phyloP scores from a whole-genome alignment of 2,113 vertebrate species.

The Gobiocypris rarus region DNA sequence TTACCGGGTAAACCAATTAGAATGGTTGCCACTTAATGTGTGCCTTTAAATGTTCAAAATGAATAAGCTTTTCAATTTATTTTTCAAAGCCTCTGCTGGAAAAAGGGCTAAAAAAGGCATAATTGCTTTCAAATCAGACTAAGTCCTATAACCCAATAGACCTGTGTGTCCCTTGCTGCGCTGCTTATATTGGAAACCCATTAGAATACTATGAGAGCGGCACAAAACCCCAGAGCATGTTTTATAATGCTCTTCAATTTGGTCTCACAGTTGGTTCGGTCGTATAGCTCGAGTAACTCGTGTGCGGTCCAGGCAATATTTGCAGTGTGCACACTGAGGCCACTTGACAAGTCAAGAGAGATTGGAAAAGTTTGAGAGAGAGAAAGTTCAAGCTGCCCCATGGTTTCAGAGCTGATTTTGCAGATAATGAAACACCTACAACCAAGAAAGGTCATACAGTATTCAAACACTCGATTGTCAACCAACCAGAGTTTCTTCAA shows the following conservation, averaged over 20 bases:
- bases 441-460: background rate
- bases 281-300: conserved; percentile 10
- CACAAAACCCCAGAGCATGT: conserved; percentile 22
- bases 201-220: conserved; percentile 1
- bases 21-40: background rate
- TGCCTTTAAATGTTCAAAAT: background rate
- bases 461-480: background rate
- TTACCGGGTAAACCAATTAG: background rate
- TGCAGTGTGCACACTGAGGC: conserved; percentile 9
- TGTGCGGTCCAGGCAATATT: conserved; percentile 1
- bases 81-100: background rate
- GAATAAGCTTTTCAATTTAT: conserved; percentile 16
- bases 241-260: conserved; percentile 40
- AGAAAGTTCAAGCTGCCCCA: background rate
- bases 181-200: conserved; percentile 23
- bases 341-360: background rate
- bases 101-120: background rate
- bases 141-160: conserved; percentile 52
- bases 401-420: conserved; percentile 5
- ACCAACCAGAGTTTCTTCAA: background rate
- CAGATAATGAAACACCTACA: background rate
- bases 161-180: conserved; percentile 10
- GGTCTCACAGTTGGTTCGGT: conserved; percentile 22
- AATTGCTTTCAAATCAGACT: conserved; percentile 54
- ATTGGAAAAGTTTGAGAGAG: background rate